Conservation (phyloP, 2,797 vertebrate genomes). For the Pterois miles region DNA sequence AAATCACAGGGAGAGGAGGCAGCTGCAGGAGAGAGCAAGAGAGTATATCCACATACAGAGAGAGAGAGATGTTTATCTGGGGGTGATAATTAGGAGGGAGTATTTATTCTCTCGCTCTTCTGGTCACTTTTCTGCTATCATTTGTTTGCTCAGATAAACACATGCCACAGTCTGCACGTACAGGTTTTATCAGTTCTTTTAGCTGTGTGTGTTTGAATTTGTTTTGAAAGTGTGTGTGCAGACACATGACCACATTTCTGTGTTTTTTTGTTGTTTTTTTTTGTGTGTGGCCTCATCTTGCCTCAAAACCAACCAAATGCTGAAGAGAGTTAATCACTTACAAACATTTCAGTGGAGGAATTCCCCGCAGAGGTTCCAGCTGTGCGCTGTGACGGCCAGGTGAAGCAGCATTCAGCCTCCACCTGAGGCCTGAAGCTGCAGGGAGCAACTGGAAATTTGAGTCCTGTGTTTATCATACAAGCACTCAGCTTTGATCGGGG, state of each 20-base stretch:
- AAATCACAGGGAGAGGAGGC: constrained; percentile 67
- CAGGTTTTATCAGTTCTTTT: constrained; percentile 2
- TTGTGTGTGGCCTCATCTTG: constrained; percentile 1
- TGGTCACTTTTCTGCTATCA: constrained; percentile 30
- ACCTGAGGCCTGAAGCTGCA: constrained; percentile 29
- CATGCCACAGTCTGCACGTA: neutral
- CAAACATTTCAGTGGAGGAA: constrained; percentile 17
- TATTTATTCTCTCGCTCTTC: constrained; percentile 43
- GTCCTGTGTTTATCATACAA: neutral
- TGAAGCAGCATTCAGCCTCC: constrained; percentile 21
- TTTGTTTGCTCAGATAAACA: constrained; percentile 35
- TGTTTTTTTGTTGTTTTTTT: neutral
- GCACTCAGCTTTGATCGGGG: constrained; percentile 17
- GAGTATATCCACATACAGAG: neutral
- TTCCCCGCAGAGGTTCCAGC: constrained; percentile 34
- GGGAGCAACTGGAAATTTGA: neutral
- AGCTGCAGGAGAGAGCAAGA: constrained; percentile 50
- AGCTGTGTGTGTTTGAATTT: constrained; percentile 1
- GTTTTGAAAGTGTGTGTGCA: neutral
- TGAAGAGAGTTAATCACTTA: neutral
- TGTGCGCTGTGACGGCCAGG: constrained; percentile 30
- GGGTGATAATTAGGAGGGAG: constrained; percentile 51
- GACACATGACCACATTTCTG: neutral
- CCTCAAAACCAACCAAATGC: neutral
- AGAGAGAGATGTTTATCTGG: constrained; percentile 56